phyloP scores from a whole-genome alignment of 2,113 vertebrate species.

The Coracopsis vasa region DNA sequence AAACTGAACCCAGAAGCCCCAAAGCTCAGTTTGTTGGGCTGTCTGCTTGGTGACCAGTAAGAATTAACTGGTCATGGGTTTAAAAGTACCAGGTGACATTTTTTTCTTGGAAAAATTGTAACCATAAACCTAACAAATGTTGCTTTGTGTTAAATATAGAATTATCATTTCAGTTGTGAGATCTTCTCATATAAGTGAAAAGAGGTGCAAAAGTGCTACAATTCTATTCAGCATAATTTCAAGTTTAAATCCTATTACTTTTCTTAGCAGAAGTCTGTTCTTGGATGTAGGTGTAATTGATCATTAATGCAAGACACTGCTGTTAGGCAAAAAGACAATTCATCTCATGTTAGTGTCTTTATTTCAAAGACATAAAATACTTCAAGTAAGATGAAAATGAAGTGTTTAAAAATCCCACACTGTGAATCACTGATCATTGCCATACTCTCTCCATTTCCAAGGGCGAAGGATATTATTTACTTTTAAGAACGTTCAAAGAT shows the following conservation, averaged over 20 bases:
- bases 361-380: constrained; percentile 36
- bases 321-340: constrained; percentile 11
- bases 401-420: constrained; percentile 39
- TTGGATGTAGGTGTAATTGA: constrained; percentile 38
- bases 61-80: not conserved
- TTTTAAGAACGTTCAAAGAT: constrained; percentile 48
- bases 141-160: not conserved
- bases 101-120: not conserved
- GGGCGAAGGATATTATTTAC: constrained; percentile 52
- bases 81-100: not conserved
- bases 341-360: constrained; percentile 3
- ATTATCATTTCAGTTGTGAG: not conserved
- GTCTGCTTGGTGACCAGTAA: not conserved
- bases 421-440: constrained; percentile 32
- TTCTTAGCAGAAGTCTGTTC: not conserved
- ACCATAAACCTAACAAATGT: not conserved
- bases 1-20: not conserved
- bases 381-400: constrained; percentile 42
- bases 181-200: not conserved
- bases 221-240: not conserved
- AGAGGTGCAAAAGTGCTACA: not conserved
- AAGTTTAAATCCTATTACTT: constrained; percentile 21
- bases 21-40: not conserved
- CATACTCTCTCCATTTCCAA: constrained; percentile 36
- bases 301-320: constrained; percentile 34